Base-by-base conservation (phyloP, 2,888 invertebrate genomes). In the Prostheceraeus crozeri region DNA sequence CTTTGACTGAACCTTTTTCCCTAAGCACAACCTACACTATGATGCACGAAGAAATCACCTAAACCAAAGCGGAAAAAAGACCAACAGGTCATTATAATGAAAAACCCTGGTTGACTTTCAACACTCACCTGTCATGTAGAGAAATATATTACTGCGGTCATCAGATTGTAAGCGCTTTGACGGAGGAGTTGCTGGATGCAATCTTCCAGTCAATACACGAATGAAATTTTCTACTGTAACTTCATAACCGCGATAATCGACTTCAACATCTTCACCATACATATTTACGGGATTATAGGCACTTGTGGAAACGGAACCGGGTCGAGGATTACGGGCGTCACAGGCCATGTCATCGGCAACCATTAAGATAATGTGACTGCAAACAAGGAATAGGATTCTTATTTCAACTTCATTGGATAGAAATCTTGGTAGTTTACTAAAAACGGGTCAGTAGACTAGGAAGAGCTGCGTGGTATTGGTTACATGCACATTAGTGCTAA, bases 331-430 rank as follows among this genome's bases (percentile, higher is more conserved):
- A 64, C 98, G 80, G 0, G 94, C 85, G 79, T 98, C 98, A 72
- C 98, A 99, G 0, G 98, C 96, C 91, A 98, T 96, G 72, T 98
- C 96, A 77, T 99, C 98, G 1, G 98, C 96, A 65, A 99, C 85
- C 98, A 99, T 98, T 58, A 99, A 77, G 65, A 99, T 96, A 59
- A 99, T 99, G 76, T 96, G 96, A 66, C 81, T 81, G 69, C 30
- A 33, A 31, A 16, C 11, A 31, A n/a, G 48, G 8, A 59, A 27
- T 60, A 21, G 14, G n/a, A n/a, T n/a, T n/a, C n/a, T n/a, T n/a
- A n/a, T n/a, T n/a, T n/a, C n/a, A n/a, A n/a, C n/a, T 14, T 3
- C 3, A 53, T 30, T n/a, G 36, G 19, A 14, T 45, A 2, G 1
- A 54, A 1, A 45, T 11, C 11, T n/a, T n/a, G 11, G 11, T 6